Conservation (phyloP, 2,113 vertebrate species). For the Mirza zaza region DNA sequence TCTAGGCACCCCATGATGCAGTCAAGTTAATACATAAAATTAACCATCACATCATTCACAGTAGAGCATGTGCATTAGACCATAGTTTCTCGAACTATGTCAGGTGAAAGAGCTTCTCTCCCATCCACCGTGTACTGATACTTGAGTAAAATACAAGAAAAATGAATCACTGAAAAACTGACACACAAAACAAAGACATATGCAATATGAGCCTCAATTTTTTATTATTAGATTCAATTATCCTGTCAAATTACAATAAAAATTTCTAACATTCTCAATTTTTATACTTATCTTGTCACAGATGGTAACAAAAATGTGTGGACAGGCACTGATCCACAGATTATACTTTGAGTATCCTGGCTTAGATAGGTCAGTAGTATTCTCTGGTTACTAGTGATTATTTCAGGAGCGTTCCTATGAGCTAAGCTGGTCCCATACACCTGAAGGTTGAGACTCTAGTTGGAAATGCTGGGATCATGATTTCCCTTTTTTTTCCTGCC, state of each 20-base stretch:
- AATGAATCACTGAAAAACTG: background rate
- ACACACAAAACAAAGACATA: background rate
- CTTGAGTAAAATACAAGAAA: background rate
- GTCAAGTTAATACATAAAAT: background rate
- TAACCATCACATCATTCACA: background rate
- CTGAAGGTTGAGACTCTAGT: background rate
- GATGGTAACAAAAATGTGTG: background rate
- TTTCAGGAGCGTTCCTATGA: background rate
- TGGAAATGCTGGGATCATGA: background rate
- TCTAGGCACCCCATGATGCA: background rate
- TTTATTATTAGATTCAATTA: conserved; percentile 21
- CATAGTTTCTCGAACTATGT: background rate
- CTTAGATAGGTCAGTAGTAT: background rate
- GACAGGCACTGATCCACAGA: background rate
- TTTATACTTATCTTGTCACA: background rate
- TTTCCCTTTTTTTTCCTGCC: background rate
- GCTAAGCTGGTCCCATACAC: background rate
- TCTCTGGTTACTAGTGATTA: background rate
- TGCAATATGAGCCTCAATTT: background rate
- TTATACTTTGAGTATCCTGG: background rate
- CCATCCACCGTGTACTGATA: background rate
- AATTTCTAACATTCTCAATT: background rate
- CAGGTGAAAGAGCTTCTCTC: background rate
- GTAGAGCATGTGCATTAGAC: background rate
- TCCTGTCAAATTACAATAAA: background rate